A percentile compares a stretch with the other conserved stretches of the same genome.
phyloP scores from a whole-genome alignment of 2,888 invertebrate genomes.

The Pterostichus madidus region DNA sequence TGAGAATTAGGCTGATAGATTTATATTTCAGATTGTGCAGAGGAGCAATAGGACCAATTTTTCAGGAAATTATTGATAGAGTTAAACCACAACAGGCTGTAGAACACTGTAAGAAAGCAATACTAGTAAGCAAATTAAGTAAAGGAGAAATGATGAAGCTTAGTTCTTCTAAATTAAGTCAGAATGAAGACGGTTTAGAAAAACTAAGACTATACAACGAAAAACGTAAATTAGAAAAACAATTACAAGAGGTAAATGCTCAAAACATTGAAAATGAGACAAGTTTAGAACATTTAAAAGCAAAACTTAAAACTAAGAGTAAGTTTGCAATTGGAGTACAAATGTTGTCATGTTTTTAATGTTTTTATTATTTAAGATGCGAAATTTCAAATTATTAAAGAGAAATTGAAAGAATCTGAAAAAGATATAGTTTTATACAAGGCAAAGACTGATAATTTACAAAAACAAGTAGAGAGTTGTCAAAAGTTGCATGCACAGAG shows the following conservation, averaged over 20 bases:
- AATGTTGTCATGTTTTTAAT: too few relatives aligned
- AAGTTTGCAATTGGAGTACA: background rate
- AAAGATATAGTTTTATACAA: conserved; percentile 41
- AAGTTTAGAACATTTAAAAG: conserved; percentile 34
- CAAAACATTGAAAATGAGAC: conserved; percentile 39
- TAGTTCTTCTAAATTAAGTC: conserved; percentile 4
- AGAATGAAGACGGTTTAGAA: conserved; percentile 25
- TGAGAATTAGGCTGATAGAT: too few relatives aligned
- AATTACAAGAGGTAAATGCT: conserved; percentile 27
- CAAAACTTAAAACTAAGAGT: conserved; percentile 45
- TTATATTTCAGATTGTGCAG: conserved; percentile 24
- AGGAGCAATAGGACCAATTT: conserved; percentile 43
- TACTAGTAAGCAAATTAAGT: conserved; percentile 24
- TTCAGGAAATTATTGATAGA: conserved; percentile 56
- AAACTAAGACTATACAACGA: conserved; percentile 34
- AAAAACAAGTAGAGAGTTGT: conserved; percentile 39
- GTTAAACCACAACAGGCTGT: conserved; percentile 51
- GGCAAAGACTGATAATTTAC: conserved; percentile 34
- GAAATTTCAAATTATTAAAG: conserved; percentile 35
- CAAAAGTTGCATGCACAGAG: conserved; percentile 11
- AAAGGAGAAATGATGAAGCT: background rate
- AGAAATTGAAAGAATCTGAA: conserved; percentile 33
- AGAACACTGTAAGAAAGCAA: conserved; percentile 29
- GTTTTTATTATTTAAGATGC: conserved; percentile 39
- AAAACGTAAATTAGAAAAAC: conserved; percentile 48